Percentiles rank a stretch among this genome's conserved stretches.
phyloP scores from a whole-genome alignment of 2,888 invertebrate species.

The Thecocarcelia acutangulata region DNA sequence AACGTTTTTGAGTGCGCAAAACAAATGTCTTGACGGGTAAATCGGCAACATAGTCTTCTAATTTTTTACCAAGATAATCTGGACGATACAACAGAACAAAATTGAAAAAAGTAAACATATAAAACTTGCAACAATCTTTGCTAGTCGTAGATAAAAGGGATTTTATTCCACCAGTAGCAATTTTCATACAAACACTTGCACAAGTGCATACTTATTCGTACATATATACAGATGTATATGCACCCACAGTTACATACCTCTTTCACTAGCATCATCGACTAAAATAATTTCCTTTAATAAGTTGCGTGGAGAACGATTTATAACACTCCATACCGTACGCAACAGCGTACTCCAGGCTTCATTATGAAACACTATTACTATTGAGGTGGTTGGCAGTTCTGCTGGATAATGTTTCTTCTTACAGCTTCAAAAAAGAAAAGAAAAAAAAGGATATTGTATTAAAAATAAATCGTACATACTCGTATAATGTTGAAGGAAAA shows the following conservation, averaged over 20 bases:
- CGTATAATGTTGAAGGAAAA: background rate
- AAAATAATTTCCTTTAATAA: conserved; percentile 96
- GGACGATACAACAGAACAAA: conserved; percentile 70
- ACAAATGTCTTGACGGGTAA: conserved; percentile 93
- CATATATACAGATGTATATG: background rate
- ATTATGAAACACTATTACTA: conserved; percentile 99
- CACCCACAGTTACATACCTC: conserved; percentile 84
- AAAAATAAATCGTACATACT: conserved; percentile 18
- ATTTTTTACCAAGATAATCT: conserved; percentile 93
- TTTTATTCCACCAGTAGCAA: background rate
- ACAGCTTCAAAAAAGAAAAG: conserved; percentile 84
- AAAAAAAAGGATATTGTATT: background rate
- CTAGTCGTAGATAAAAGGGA: background rate
- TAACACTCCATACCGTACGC: conserved; percentile 97
- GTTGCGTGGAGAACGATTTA: conserved; percentile 94
- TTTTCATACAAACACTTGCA: background rate
- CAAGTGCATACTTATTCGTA: background rate
- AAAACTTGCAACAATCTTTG: background rate
- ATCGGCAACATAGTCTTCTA: conserved; percentile 93
- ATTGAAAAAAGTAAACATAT: background rate
- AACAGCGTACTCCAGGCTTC: conserved; percentile 99
- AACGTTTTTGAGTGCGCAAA: conserved; percentile 94
- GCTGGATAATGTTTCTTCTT: conserved; percentile 89
- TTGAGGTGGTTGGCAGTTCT: conserved; percentile 94
- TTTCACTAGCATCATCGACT: conserved; percentile 98